Evolutionary conservation across 2,113 vertebrate genomes (phyloP), one percentile per base, ranked within the genome.

Genomic region (Murina feae): DNA sequence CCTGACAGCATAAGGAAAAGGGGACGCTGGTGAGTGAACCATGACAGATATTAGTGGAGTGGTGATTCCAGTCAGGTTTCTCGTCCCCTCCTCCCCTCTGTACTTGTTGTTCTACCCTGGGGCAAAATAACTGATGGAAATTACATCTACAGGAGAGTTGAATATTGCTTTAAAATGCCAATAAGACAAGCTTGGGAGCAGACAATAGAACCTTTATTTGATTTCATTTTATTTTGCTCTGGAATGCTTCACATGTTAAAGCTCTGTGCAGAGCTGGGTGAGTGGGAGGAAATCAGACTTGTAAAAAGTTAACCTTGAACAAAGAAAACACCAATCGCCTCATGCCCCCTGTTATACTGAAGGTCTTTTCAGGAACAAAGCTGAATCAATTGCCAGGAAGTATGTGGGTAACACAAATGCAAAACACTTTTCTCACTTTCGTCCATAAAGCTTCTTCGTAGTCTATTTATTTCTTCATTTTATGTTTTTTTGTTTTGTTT

Each of bases 161-260:
- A 91, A 30, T 60, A 96, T 76, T 74, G 93, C 58, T 96, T 97
- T 96, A 84, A 97, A 97, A 95, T 88, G 87, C 91, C 90, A 93
- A 32, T 87, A 95, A 91, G 85, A 71, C 83, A 51, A 87, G 37
- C 76, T 96, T 96, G 81, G 97, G 78, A 95, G 81, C 37, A 96
- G 95, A 98, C 86, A 39, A 94, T 51, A 89, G 96, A 97, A 58
- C 9, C 4, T 95, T 96, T 44, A 16, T 96, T 96, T 90, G 42
- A 90, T 90, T 88, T 95, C 68, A 65, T 94, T 96, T 96, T 74
- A 72, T 96, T 97, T 96, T 93, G 91, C 91, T 72, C 80, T 49
- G 84, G 85, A 88, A 95, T 91, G 89, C 51, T 84, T 92, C 96
- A 21, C 95, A 75, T 96, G 81, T 47, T 44, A 95, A 89, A 28